Evolutionary conservation across 2,888 invertebrate species (phyloP).

Genomic region (Brachylomia viminalis): DNA sequence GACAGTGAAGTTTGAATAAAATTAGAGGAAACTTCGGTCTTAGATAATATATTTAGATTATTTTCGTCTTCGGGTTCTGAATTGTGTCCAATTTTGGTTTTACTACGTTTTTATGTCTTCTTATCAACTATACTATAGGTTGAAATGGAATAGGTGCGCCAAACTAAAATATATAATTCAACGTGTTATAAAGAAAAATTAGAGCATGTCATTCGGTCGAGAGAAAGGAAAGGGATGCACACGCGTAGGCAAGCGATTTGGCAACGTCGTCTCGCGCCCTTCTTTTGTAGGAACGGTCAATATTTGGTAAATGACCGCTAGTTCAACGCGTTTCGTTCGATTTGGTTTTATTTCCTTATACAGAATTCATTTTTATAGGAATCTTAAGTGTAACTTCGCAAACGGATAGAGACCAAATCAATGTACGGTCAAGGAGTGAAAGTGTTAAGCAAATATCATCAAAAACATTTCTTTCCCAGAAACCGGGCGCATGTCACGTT

Average conservation of each 20-base stretch:
- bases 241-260: too few relatives aligned
- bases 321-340: too few relatives aligned
- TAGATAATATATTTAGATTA: not conserved
- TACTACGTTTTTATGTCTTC: not conserved
- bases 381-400: too few relatives aligned
- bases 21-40: conserved; percentile 46
- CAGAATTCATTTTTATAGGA: not conserved
- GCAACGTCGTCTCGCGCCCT: too few relatives aligned
- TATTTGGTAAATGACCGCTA: too few relatives aligned
- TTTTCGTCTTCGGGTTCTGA: not conserved
- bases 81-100: not conserved
- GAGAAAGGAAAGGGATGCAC: too few relatives aligned
- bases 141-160: too few relatives aligned
- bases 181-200: too few relatives aligned
- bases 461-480: not conserved
- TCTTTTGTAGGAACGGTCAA: too few relatives aligned
- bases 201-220: too few relatives aligned
- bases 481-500: not conserved
- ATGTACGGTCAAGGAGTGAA: not conserved
- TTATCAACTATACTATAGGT: not conserved
- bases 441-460: not conserved
- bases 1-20: conserved; percentile 1
- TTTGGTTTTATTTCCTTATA: not conserved
- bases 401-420: not conserved
- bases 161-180: too few relatives aligned